phyloP scores from a whole-genome alignment of 1,140 invertebrate species.

The Drosophila auraria region DNA sequence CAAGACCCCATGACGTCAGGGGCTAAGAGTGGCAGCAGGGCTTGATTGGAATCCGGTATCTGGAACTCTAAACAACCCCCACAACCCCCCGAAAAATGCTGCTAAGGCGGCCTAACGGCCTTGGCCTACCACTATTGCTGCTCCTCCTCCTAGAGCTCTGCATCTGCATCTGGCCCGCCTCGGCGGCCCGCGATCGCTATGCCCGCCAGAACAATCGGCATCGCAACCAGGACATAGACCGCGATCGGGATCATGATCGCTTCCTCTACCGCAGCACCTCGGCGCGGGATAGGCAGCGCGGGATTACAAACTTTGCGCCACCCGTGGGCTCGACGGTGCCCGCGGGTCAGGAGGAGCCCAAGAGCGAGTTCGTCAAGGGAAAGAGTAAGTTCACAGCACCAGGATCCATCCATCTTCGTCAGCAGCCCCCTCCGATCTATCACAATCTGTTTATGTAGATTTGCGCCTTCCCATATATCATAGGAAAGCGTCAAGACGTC shows the following conservation, averaged over 20 bases:
- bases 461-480: slow-evolving; percentile 73
- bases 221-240: slow-evolving; percentile 46
- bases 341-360: slow-evolving; percentile 52
- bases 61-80: slow-evolving; percentile 5
- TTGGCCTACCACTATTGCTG: slow-evolving; percentile 54
- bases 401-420: slow-evolving; percentile 49
- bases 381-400: slow-evolving; percentile 76
- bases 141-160: slow-evolving; percentile 56
- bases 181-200: slow-evolving; percentile 65
- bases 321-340: slow-evolving; percentile 17
- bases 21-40: slow-evolving; percentile 29
- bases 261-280: slow-evolving; percentile 39
- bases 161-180: slow-evolving; percentile 63
- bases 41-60: slow-evolving; percentile 34
- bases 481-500: slow-evolving; percentile 50
- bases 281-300: slow-evolving; percentile 28
- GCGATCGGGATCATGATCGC: slow-evolving; percentile 31
- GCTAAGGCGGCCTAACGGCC: slow-evolving; percentile 39
- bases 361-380: slow-evolving; percentile 83
- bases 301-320: slow-evolving; percentile 18
- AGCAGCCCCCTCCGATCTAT: slow-evolving; percentile 53
- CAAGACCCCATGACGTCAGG: slow-evolving; percentile 65
- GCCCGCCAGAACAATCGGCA: slow-evolving; percentile 47
- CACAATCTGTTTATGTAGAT: slow-evolving; percentile 80
- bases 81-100: slow-evolving; percentile 34